A percentile compares a stretch with the other conserved stretches of the same genome.
Conservation (phyloP, 37 sponge, comb jelly and placozoan species). For the Mnemiopsis leidyi region DNA sequence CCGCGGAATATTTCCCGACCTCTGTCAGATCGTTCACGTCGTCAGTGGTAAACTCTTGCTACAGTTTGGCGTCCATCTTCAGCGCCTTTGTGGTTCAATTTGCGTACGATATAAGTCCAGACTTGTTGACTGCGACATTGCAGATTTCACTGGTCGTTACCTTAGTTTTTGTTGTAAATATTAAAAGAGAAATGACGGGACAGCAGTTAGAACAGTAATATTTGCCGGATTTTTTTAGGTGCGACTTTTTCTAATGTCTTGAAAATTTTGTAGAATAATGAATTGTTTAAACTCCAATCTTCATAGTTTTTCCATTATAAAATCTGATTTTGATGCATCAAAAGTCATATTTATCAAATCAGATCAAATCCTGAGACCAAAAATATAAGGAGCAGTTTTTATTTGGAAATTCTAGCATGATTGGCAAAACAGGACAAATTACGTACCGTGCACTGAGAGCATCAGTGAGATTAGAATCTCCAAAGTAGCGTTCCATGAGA, state of each 20-base stretch:
- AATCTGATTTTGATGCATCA: no score
- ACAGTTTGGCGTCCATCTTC: background rate
- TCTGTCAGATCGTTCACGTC: background rate
- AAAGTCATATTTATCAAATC: no score
- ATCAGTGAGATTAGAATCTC: constrained; percentile 76
- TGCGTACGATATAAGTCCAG: background rate
- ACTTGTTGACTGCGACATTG: background rate
- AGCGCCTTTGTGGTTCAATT: background rate
- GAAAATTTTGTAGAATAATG: no score
- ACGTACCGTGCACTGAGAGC: constrained; percentile 71
- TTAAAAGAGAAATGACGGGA: background rate
- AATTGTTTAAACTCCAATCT: no score
- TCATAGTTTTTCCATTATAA: no score
- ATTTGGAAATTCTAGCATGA: no score
- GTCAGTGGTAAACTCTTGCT: background rate
- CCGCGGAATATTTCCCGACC: background rate
- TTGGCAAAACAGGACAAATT: no score
- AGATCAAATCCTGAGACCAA: no score
- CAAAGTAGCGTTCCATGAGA: constrained; percentile 75
- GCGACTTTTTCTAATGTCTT: no score
- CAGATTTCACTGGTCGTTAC: background rate
- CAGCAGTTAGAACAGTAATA: background rate
- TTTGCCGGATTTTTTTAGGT: no score
- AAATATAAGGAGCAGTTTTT: no score
- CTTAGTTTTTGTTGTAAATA: background rate